phyloP scores from a whole-genome alignment of 2,888 invertebrate genomes.

The Coenonympha glycerion region DNA sequence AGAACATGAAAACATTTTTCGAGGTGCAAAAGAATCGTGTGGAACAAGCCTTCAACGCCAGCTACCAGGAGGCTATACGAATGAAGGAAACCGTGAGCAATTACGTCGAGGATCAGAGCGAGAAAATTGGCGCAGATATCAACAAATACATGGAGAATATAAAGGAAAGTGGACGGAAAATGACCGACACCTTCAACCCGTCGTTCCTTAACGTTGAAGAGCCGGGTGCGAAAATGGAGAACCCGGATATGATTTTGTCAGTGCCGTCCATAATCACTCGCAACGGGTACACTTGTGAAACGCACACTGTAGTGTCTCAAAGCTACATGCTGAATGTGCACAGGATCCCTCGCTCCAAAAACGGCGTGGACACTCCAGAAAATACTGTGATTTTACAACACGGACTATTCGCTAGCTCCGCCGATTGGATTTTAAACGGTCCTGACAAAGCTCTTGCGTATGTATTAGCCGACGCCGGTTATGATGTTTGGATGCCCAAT shows the following conservation, averaged over 20 bases:
- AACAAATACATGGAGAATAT: conserved; percentile 47
- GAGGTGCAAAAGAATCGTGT: conserved; percentile 35
- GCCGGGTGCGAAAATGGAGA: conserved; percentile 36
- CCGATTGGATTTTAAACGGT: conserved; percentile 85
- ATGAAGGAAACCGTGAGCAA: conserved; percentile 45
- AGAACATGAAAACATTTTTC: conserved; percentile 43
- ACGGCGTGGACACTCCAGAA: conserved; percentile 37
- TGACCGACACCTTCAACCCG: conserved; percentile 44
- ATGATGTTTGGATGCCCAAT: conserved; percentile 90
- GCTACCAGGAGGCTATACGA: conserved; percentile 39
- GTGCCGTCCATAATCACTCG: conserved; percentile 59
- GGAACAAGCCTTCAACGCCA: conserved; percentile 34
- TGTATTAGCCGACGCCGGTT: conserved; percentile 80
- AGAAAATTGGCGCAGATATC: conserved; percentile 43
- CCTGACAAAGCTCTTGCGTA: conserved; percentile 80
- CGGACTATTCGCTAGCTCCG: conserved; percentile 85
- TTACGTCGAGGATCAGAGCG: conserved; percentile 50
- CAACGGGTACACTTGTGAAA: conserved; percentile 82
- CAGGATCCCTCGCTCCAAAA: conserved; percentile 79
- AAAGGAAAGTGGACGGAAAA: conserved; percentile 42
- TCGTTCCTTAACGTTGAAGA: conserved; percentile 42
- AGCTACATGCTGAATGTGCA: conserved; percentile 88
- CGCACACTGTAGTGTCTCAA: conserved; percentile 83
- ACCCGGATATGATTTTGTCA: conserved; percentile 51
- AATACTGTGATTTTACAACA: conserved; percentile 83